phyloP scores from a whole-genome alignment of 1,140 invertebrate genomes.

The Luehdorfia chinensis region DNA sequence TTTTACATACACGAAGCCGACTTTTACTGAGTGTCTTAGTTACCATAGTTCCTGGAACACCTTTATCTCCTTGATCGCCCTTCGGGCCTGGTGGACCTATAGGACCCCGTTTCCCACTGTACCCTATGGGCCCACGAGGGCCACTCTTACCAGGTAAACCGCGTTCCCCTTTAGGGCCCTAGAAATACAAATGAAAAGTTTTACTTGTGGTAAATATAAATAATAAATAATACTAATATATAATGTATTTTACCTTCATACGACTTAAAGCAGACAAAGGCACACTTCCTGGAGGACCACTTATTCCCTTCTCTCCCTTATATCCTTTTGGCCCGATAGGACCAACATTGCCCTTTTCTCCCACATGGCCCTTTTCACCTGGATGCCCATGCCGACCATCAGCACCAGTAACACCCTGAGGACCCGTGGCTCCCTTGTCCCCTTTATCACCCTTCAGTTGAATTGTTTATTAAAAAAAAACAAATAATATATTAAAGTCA shows the following conservation, averaged over 20 bases:
- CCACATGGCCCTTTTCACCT: constrained; percentile 33
- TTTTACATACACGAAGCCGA: neutral
- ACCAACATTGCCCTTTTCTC: constrained; percentile 38
- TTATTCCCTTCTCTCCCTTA: constrained; percentile 45
- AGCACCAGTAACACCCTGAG: constrained; percentile 36
- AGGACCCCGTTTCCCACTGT: constrained; percentile 26
- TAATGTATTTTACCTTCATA: constrained; percentile 36
- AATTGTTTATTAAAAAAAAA: constrained; percentile 26
- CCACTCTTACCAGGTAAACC: constrained; percentile 34
- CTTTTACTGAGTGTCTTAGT: neutral
- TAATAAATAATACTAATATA: neutral
- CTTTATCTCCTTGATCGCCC: constrained; percentile 28
- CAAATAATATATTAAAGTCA: too few species aligned
- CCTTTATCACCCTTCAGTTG: constrained; percentile 47
- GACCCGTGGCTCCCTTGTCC: constrained; percentile 30
- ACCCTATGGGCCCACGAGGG: constrained; percentile 25
- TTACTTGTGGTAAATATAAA: neutral
- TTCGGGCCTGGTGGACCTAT: constrained; percentile 29
- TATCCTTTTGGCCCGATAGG: constrained; percentile 31
- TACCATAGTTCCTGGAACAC: constrained; percentile 27
- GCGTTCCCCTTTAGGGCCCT: constrained; percentile 44
- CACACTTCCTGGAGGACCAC: constrained; percentile 37
- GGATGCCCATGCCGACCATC: constrained; percentile 30
- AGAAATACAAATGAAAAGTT: constrained; percentile 8
- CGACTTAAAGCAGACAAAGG: constrained; percentile 33